Conservation (phyloP, 2,113 vertebrate species). For the Grantiella picta region DNA sequence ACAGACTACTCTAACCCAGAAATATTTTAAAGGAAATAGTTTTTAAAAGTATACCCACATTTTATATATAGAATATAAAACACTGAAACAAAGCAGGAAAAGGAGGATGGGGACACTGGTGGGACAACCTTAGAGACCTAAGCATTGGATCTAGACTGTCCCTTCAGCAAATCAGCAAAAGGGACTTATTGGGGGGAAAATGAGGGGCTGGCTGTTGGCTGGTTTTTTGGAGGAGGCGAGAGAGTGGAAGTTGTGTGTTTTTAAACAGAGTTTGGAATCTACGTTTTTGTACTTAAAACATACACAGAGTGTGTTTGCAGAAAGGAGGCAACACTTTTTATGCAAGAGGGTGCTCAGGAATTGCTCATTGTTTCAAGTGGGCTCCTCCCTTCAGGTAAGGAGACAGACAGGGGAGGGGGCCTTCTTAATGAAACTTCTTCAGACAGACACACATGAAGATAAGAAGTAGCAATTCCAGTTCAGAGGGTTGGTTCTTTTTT, state of each 20-base stretch:
- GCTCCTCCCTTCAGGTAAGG: background rate
- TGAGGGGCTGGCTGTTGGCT: background rate
- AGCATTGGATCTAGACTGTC: background rate
- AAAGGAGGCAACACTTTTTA: background rate
- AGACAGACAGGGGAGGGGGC: background rate
- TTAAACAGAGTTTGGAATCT: background rate
- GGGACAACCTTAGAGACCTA: background rate
- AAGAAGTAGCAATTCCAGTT: constrained; percentile 7
- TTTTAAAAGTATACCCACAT: constrained; percentile 10
- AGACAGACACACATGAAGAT: background rate
- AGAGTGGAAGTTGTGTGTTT: background rate
- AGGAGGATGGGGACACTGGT: background rate
- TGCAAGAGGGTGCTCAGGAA: background rate
- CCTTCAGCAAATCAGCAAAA: background rate
- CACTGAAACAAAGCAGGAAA: background rate
- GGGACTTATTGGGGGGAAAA: background rate
- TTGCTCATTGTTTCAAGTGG: background rate
- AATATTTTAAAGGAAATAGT: constrained; percentile 57
- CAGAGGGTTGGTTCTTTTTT: background rate
- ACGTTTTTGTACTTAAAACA: background rate
- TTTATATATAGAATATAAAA: background rate
- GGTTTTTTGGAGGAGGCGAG: background rate
- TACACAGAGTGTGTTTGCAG: background rate
- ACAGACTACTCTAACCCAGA: constrained; percentile 34
- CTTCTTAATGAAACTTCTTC: background rate